These are phyloP conservation scores for Microtus richardsoni DNA, from an alignment of 2,113 vertebrate species.

Conservation along the genomic window DNA sequence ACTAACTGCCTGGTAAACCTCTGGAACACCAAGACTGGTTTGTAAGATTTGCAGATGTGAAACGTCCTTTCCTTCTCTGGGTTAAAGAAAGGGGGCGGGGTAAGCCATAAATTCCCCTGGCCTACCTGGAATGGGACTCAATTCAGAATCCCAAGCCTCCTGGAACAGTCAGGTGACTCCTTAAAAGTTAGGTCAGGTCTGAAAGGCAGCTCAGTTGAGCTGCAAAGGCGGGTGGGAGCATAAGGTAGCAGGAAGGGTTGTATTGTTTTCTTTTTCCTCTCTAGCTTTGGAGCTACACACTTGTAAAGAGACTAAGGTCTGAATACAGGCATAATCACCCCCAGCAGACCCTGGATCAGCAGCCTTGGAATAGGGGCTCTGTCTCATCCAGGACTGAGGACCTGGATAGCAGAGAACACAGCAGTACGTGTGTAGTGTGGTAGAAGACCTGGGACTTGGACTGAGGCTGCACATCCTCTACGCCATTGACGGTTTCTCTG, in stretches of 20 bases:
- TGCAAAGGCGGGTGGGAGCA: not conserved
- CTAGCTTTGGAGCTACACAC: not conserved
- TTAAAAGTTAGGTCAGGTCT: conserved; percentile 32
- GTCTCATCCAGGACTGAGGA: not conserved
- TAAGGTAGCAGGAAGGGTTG: not conserved
- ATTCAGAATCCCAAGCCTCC: not conserved
- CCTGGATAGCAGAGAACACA: not conserved
- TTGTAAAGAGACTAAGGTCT: not conserved
- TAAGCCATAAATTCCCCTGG: not conserved
- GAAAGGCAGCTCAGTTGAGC: conserved; percentile 55
- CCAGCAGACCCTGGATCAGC: not conserved
- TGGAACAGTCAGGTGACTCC: not conserved
- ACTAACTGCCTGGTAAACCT: not conserved
- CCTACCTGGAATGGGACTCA: conserved; percentile 44
- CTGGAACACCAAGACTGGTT: not conserved
- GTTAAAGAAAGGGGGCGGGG: not conserved
- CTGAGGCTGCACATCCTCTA: not conserved
- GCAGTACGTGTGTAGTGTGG: not conserved
- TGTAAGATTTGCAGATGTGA: conserved; percentile 53
- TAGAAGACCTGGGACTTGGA: not conserved
- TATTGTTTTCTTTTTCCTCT: not conserved
- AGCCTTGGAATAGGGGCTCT: not conserved
- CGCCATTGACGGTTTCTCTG: not conserved
- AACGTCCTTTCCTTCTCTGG: conserved; percentile 1
- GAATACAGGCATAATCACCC: not conserved